Base-by-base conservation (phyloP, 2,888 invertebrate genomes). In the Brachypalpus laphriformis region DNA sequence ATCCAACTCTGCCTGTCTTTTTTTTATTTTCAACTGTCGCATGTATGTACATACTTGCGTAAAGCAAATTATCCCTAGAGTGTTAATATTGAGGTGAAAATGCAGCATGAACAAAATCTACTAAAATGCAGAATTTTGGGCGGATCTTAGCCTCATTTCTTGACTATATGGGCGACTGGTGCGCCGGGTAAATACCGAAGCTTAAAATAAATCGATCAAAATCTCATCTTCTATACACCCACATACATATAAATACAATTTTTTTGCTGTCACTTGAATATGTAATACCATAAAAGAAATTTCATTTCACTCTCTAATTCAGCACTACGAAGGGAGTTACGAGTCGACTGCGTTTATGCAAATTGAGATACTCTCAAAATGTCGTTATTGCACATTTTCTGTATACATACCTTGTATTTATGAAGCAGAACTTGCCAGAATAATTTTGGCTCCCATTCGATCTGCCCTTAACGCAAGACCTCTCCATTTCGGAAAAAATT, bases 351-450 rank as follows among this genome's bases (percentile, higher is more conserved):
- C 75, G 75, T 75, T 75, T 66, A 75, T 75, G 65, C 57, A 75
- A 75, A 75, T 75, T 65, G 45, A 54, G 65, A 66, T 66, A 56
- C 65, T 75, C 54, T 75, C 75, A 75, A 75, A 66, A 75, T 40
- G 65, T 66, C 65, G 45, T 75, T 66, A 65, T 75, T 75, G 76
- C 76, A 76, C 59, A 59, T 68, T 59, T 47, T 66, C 8, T 54
- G 16, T 22, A 54, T 45, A 57, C 22, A 45, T 59, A 28, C 47
- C 28, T 42, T 31, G 42, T 61, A 54, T 61, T 61, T 70, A 77
- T 70, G 34, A 11, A 40, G 61, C 34, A 61, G 20, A 71, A 42
- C 42, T 51, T 71, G 70, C 28, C 56, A 63, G 54, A 77, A 78
- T 37, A 28, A 63, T 71, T 59, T 63, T 66, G 72, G 66, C 80